Conservation (phyloP, 2,888 invertebrate species). For the Rapana venosa region DNA sequence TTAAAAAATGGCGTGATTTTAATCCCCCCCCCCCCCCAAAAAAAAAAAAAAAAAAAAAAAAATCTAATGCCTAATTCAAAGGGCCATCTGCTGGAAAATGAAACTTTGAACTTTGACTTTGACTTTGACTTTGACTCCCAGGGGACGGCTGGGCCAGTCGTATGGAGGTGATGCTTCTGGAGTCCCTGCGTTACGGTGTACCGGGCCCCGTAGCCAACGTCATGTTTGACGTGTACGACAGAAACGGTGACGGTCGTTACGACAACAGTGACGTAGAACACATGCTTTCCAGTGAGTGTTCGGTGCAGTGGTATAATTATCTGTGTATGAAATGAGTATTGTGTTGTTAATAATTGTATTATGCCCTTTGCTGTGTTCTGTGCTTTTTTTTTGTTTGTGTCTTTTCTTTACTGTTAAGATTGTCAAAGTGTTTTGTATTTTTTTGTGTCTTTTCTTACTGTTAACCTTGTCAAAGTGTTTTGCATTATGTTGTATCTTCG, state of each 20-base stretch:
- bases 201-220: constrained; percentile 40
- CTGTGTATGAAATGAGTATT: neutral
- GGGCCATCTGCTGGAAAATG: too few relatives aligned
- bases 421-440: too few relatives aligned
- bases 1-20: too few relatives aligned
- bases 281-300: constrained; percentile 43
- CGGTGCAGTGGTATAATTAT: neutral
- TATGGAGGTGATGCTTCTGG: constrained; percentile 36
- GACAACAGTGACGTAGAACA: constrained; percentile 43
- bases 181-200: constrained; percentile 44
- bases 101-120: too few relatives aligned
- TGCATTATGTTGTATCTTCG: too few relatives aligned
- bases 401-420: too few relatives aligned
- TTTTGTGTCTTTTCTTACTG: too few relatives aligned
- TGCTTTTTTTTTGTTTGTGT: neutral
- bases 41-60: too few relatives aligned
- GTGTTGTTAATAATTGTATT: neutral
- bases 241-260: constrained; percentile 44
- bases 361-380: neutral
- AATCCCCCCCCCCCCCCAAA: too few relatives aligned
- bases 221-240: constrained; percentile 50
- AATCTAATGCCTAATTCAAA: too few relatives aligned
- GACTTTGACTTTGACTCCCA: neutral
- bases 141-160: constrained; percentile 40
- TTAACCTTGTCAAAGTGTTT: too few relatives aligned